Conservation (phyloP, 2,888 invertebrate species). For the Lithodes maja region DNA sequence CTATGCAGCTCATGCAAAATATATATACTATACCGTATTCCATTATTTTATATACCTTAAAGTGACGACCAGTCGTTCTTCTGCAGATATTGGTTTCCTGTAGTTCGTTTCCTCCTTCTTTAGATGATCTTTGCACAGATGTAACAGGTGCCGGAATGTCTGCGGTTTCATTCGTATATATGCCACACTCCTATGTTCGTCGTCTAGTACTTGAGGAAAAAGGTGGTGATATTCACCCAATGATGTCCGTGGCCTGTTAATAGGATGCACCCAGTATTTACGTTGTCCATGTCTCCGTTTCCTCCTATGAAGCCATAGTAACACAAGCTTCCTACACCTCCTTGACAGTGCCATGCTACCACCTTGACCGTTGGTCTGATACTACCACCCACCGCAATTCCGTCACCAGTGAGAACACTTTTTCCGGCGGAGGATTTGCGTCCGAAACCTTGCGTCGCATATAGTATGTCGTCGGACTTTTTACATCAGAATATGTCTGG, state of each 20-base stretch:
- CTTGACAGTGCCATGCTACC: slow-evolving; percentile 5
- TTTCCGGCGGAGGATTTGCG: not conserved
- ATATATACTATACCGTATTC: not conserved
- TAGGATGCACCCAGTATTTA: slow-evolving; percentile 16
- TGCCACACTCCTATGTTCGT: slow-evolving; percentile 1
- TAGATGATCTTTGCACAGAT: slow-evolving; percentile 2
- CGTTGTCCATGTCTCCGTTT: slow-evolving; percentile 5
- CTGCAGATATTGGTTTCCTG: slow-evolving; percentile 4
- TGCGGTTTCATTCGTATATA: slow-evolving; percentile 4
- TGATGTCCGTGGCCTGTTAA: not conserved
- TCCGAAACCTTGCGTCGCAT: not conserved
- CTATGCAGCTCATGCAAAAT: slow-evolving; percentile 16
- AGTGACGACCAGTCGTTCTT: slow-evolving; percentile 2
- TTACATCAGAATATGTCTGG: not conserved
- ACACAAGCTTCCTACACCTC: slow-evolving; percentile 9
- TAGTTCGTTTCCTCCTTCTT: slow-evolving; percentile 11
- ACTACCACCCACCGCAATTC: not conserved
- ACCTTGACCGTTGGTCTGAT: slow-evolving; percentile 2
- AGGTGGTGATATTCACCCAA: slow-evolving; percentile 10
- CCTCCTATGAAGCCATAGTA: slow-evolving; percentile 13
- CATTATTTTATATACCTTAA: slow-evolving; percentile 10
- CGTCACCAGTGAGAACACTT: slow-evolving; percentile 9
- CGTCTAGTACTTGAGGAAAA: slow-evolving; percentile 7
- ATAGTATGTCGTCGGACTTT: not conserved
- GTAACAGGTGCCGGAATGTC: slow-evolving; percentile 2